phyloP scores from a whole-genome alignment of 2,113 vertebrate species.

The Lepus americanus region DNA sequence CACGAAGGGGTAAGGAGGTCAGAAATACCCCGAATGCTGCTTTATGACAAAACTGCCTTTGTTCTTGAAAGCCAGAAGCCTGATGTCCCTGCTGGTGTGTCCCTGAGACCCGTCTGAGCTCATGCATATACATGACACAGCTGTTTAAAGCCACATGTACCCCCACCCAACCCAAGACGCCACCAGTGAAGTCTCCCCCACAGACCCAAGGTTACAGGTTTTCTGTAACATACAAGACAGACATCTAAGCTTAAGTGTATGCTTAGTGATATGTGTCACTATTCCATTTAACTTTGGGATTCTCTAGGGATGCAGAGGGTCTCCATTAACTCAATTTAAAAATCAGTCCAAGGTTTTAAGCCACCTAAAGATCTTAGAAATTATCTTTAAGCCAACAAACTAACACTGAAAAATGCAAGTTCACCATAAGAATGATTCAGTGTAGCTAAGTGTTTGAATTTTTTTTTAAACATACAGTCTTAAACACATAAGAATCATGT shows the following conservation, averaged over 20 bases:
- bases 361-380: neutral
- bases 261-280: neutral
- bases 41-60: neutral
- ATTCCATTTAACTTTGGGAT: neutral
- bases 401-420: neutral
- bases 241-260: neutral
- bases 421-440: neutral
- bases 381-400: neutral
- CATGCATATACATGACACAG: too few relatives aligned
- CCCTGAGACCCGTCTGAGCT: neutral
- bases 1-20: neutral
- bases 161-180: too few relatives aligned
- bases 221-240: neutral
- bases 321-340: neutral
- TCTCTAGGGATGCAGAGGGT: neutral
- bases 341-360: neutral
- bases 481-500: neutral
- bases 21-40: neutral
- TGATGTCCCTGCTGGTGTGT: neutral
- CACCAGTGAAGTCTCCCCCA: neutral
- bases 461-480: neutral
- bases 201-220: neutral
- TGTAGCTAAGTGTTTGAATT: neutral
- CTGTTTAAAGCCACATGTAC: neutral
- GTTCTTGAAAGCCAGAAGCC: neutral